Conservation (phyloP, 2,113 vertebrate species). For the Melanerpes aurifrons region DNA sequence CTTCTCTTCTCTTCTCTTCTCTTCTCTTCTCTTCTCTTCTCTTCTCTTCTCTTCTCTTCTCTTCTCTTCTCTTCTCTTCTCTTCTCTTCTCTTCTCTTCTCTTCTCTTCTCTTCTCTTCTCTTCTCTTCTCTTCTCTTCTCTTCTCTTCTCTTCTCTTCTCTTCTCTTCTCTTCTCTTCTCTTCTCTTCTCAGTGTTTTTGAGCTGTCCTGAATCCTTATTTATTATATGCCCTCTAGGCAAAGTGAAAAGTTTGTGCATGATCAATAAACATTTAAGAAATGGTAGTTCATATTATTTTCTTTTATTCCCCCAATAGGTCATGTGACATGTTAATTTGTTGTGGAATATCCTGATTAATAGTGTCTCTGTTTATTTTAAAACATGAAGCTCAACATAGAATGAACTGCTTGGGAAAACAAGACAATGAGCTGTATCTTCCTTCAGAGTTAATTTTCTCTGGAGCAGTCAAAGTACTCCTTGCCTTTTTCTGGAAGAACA, state of each 20-base stretch:
- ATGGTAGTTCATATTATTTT: not conserved
- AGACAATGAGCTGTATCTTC: not conserved
- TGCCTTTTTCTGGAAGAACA: not conserved
- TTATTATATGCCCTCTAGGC: not conserved
- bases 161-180: too few relatives aligned
- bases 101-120: too few relatives aligned
- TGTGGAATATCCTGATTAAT: slow-evolving; percentile 38
- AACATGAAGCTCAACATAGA: not conserved
- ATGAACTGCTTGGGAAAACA: not conserved
- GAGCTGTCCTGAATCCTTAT: not conserved
- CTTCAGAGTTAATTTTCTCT: not conserved
- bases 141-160: too few relatives aligned
- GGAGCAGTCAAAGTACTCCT: not conserved
- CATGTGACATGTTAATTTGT: slow-evolving; percentile 29
- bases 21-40: too few relatives aligned
- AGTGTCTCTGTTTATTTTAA: not conserved
- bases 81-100: too few relatives aligned
- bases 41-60: too few relatives aligned
- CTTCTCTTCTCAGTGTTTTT: slow-evolving; percentile 45
- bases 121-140: too few relatives aligned
- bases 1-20: too few relatives aligned
- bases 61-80: too few relatives aligned
- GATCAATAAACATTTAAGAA: slow-evolving; percentile 34
- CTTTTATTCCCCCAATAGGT: not conserved
- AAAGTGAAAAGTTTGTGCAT: slow-evolving; percentile 12